Percentiles rank a stretch among this genome's conserved stretches.
phyloP scores from a whole-genome alignment of 1,140 invertebrate species.

The Cotesia glomerata region DNA sequence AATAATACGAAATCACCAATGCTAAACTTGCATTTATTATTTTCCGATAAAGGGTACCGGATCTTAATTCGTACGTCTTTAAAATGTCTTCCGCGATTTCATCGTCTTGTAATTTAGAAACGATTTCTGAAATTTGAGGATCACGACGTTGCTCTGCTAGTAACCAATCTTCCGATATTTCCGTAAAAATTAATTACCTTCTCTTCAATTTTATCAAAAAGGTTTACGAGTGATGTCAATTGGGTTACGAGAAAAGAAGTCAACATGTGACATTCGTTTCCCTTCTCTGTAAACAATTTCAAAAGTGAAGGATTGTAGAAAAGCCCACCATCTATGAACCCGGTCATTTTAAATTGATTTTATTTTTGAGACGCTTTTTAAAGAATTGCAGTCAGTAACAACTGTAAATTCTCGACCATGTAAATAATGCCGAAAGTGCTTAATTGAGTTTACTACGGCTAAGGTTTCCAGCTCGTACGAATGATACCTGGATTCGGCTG shows the following conservation, averaged over 20 bases:
- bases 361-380: conserved; percentile 44
- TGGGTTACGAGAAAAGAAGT: conserved; percentile 30
- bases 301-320: conserved; percentile 45
- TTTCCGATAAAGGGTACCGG: conserved; percentile 39
- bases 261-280: conserved; percentile 29
- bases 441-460: too few species aligned
- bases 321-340: conserved; percentile 50
- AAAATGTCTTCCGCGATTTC: conserved; percentile 26
- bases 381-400: conserved; percentile 48
- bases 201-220: neutral
- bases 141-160: conserved; percentile 35
- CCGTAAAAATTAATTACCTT: conserved; percentile 35
- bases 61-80: conserved; percentile 39
- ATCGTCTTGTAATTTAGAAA: conserved; percentile 29
- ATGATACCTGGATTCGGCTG: neutral
- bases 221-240: neutral
- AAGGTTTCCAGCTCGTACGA: too few species aligned
- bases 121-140: conserved; percentile 24
- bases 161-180: conserved; percentile 36
- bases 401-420: conserved; percentile 34
- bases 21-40: conserved; percentile 32
- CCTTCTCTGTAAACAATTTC: conserved; percentile 28
- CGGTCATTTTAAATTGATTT: conserved; percentile 47
- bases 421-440: conserved; percentile 21
- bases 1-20: too few species aligned